Base-by-base conservation (phyloP, 2,113 vertebrate genomes). In the Zootoca vivipara region DNA sequence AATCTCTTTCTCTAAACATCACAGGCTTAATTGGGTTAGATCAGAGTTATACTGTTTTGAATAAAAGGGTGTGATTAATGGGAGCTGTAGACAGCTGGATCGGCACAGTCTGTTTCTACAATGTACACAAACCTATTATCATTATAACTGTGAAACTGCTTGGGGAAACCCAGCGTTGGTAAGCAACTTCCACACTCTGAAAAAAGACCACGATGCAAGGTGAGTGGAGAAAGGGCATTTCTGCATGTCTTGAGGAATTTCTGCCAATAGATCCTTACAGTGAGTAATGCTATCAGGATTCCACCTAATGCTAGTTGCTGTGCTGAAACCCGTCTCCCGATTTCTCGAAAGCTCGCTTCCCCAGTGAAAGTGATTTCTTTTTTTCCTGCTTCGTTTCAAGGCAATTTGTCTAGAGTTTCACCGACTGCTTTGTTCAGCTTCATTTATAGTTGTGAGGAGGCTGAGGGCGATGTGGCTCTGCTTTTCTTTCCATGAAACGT, bases 1-100 rank as follows among this genome's bases (percentile, higher is more conserved):
- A 96, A 96, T 96, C 93, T 95, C 94, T 96, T 95, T 95, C 89
- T 95, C 95, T 95, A 96, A 96, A 96, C 89, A 95, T 94, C 89
- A 85, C 89, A 82, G 86, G 52, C 83, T 95, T 96, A 96, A 97
- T 95, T 95, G 93, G 87, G 94, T 96, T 95, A 96, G 94, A 96
- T 95, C 85, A 92, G 90, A 96, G 88, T 87, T 93, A 90, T 30
- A 90, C 83, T 93, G 77, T 96, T 97, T 96, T 93, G 93, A 96
- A 90, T 93, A 95, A 95, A 95, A 94, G 87, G 77, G 56, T 95
- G 91, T 95, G 96, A 96, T 96, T 96, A 97, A 96, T 92, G 91
- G 82, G 92, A 95, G 92, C 81, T 93, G 91, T 96, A 95, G 91
- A 93, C 0, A 33, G 89, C 83, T 94, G 94, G 88, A 96, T 88